A percentile compares a stretch with the other conserved stretches of the same genome.
These are phyloP conservation scores for Coptodon bakossiorum DNA, from an alignment of 2,113 vertebrate genomes.

Conservation along the genomic window DNA sequence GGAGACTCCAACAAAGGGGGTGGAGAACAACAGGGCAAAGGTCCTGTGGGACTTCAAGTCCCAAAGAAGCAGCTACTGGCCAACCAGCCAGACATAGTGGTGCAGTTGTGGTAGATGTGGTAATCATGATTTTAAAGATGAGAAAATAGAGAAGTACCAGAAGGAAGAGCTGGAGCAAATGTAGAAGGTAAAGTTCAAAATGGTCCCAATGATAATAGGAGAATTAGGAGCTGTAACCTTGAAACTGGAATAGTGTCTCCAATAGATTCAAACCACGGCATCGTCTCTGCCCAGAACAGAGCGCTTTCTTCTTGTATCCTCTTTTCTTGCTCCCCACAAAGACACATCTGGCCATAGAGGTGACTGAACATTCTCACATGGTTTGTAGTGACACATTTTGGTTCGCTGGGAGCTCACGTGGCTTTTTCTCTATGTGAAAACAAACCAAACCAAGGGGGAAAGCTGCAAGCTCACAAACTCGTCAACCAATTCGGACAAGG, in stretches of 20 bases:
- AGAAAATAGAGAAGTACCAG: background rate
- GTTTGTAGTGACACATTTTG: background rate
- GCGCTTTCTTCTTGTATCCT: background rate
- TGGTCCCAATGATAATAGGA: background rate
- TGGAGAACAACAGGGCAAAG: background rate
- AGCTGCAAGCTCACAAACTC: background rate
- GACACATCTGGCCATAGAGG: background rate
- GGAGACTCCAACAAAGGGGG: background rate
- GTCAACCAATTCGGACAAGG: background rate
- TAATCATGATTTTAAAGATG: background rate
- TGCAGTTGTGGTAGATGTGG: background rate
- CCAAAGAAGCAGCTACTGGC: background rate
- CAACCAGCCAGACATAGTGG: background rate
- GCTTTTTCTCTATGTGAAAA: background rate
- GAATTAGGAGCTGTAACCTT: background rate
- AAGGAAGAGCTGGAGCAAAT: background rate
- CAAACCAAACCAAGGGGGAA: background rate
- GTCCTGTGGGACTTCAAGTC: background rate
- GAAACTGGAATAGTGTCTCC: background rate
- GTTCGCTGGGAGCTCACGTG: accelerated
- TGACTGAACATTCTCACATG: background rate
- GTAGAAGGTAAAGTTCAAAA: background rate
- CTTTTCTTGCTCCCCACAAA: background rate
- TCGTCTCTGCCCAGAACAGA: background rate
- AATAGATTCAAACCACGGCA: background rate